Percentiles rank a stretch among this genome's conserved stretches.
These are phyloP conservation scores for Trinorchestia longiramus DNA, from an alignment of 1,140 invertebrate genomes.

Conservation along the genomic window DNA sequence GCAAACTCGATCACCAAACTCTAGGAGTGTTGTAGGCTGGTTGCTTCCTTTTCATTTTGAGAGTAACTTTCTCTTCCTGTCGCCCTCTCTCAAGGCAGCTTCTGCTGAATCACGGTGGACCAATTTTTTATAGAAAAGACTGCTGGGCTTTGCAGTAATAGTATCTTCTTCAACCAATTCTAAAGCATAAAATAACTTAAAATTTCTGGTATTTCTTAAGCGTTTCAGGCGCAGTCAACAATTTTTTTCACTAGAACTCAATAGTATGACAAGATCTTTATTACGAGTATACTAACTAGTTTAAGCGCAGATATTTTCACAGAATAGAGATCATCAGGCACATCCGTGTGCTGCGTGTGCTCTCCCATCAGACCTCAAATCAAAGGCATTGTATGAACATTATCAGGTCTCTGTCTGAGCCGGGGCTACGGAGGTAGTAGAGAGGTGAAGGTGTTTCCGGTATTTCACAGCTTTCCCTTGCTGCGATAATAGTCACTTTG, in stretches of 20 bases:
- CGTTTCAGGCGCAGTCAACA: background rate
- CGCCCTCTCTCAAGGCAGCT: background rate
- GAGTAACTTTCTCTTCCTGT: slow-evolving; percentile 39
- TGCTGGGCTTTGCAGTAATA: background rate
- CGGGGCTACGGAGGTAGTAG: background rate
- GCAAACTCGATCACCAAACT: slow-evolving; percentile 15
- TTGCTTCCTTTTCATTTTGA: slow-evolving; percentile 3
- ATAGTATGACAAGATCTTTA: background rate
- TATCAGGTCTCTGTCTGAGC: background rate
- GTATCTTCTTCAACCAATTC: background rate
- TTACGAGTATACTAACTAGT: background rate
- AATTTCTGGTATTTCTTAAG: no score
- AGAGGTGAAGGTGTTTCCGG: slow-evolving; percentile 49
- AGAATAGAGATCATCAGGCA: background rate
- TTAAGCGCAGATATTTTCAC: background rate
- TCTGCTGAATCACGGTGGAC: background rate
- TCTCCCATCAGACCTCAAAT: background rate
- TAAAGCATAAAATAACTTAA: no score
- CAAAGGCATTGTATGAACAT: slow-evolving; percentile 3
- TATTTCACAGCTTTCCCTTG: background rate
- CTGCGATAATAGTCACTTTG: background rate
- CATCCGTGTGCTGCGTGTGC: background rate
- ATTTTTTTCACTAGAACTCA: background rate
- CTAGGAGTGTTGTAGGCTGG: background rate
- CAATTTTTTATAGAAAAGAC: background rate